Evolutionary conservation across 2,888 invertebrate genomes (phyloP).

Genomic region (Drosophila anomalata): DNA sequence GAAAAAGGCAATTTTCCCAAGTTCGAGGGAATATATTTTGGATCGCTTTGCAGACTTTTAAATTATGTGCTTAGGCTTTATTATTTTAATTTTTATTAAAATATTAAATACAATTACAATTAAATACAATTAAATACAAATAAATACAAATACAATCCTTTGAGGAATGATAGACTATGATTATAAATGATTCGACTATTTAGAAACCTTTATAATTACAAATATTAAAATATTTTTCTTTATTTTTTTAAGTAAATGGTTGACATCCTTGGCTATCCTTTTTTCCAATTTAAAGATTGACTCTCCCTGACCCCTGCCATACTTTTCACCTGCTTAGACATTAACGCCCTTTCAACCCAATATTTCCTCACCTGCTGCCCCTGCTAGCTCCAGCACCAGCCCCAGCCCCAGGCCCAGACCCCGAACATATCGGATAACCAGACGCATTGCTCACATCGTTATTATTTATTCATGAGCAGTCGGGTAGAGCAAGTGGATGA

Average conservation of each 20-base stretch:
- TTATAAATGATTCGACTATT: too few species aligned
- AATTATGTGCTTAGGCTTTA: too few species aligned
- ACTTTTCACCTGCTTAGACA: conserved; percentile 38
- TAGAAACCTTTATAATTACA: too few species aligned
- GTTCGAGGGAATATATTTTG: conserved; percentile 15
- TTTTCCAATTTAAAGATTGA: neutral
- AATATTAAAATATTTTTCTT: too few species aligned
- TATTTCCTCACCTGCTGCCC: conserved; percentile 19
- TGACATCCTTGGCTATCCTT: neutral
- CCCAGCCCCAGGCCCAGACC: neutral
- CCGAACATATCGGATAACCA: conserved; percentile 37
- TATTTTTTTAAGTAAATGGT: too few species aligned
- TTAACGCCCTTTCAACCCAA: conserved; percentile 23
- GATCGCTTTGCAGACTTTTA: neutral
- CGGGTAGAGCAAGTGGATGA: neutral
- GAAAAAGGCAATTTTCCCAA: conserved; percentile 24
- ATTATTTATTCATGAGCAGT: conserved; percentile 50
- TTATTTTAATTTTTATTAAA: too few species aligned
- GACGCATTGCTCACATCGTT: conserved; percentile 52
- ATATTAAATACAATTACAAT: too few species aligned
- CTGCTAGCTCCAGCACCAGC: neutral
- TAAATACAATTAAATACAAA: too few species aligned
- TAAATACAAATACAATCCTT: too few species aligned
- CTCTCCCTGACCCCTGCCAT: neutral
- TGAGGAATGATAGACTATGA: too few species aligned